Base-by-base conservation (phyloP, 2,888 invertebrate species). In the Oscheius myriophilus region DNA sequence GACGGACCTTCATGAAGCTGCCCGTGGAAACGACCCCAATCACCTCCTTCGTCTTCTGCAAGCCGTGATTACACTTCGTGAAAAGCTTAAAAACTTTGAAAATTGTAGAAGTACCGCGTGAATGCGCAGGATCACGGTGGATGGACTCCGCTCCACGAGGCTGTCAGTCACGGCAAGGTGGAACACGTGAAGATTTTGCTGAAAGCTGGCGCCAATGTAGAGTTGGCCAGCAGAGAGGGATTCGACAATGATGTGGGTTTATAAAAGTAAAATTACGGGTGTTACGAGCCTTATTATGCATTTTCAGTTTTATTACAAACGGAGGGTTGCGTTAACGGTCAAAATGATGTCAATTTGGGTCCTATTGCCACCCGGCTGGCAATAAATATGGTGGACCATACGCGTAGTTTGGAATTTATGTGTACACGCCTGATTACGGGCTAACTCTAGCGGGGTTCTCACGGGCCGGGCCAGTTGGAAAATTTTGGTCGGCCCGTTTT, bases 141-240 rank as follows among this genome's bases (percentile, higher is more conserved):
- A 2, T 81, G 81, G 81, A 79, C 80, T 23, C 81, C 81, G 2
- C 70, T 81, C n/a, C 62, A 69, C 21, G 81, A 81, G 66, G 81
- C 81, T 12, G 78, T 80, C 1, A 61, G 57, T 9, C 58, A 72
- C 42, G 58, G 67, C 2, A n/a, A 71, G 16, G 26, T 67, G 26
- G 62, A 66, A 12, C 74, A 74, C 41, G 78, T 71, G 7, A 64
- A 65, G 9, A 33, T 77, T 41, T 59, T 81, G 25, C 49, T 81
- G 9, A 43, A 72, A 42, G 72, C 67, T 25, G 71, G 71, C 1
- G 81, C 81, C 11, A 59, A 70, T 33, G 72, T 78, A 23, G 71
- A 79, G 62, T 26, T 58, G 1, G 16, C 57, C 7, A 73, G 71
- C 25, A 21, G 39, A 1, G 55, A 55, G 18, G 9, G 23, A 55